Conservation (phyloP, 2,888 invertebrate species). For the Drosophila flavopinicola region DNA sequence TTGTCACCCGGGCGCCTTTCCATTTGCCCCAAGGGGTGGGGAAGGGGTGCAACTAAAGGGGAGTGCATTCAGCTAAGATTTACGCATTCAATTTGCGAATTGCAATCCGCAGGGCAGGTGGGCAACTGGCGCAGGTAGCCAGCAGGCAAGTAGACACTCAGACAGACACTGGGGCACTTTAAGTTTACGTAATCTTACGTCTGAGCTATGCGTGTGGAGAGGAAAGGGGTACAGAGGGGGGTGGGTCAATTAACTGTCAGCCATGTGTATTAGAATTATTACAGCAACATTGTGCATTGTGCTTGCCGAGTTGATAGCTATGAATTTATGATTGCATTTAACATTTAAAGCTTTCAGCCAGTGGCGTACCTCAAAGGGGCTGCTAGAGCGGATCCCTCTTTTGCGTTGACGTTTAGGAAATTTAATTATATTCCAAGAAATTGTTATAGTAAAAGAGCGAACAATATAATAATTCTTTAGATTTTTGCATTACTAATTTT, state of each 20-base stretch:
- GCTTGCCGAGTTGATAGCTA: constrained; percentile 36
- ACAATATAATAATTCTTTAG: too few relatives aligned
- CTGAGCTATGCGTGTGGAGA: constrained; percentile 44
- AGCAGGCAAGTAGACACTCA: constrained; percentile 4
- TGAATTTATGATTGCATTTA: constrained; percentile 62
- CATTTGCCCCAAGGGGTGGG: constrained; percentile 33
- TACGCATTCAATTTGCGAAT: constrained; percentile 37
- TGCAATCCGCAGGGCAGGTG: constrained; percentile 57
- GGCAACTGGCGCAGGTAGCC: constrained; percentile 19
- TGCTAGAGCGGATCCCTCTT: background rate
- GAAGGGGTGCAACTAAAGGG: background rate
- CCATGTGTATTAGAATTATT: constrained; percentile 48
- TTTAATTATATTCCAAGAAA: too few relatives aligned
- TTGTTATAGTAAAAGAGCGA: too few relatives aligned
- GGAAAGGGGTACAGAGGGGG: constrained; percentile 7
- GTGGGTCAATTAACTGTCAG: constrained; percentile 60
- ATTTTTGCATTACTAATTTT: too few relatives aligned
- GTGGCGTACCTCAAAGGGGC: constrained; percentile 19
- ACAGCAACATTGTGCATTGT: constrained; percentile 51
- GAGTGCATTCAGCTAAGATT: constrained; percentile 28
- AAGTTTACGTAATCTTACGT: constrained; percentile 55
- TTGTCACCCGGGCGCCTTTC: constrained; percentile 64
- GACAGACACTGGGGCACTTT: constrained; percentile 10
- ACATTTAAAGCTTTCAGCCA: constrained; percentile 26
- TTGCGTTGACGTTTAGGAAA: constrained; percentile 44